A percentile compares a stretch with the other conserved stretches of the same genome.
These are phyloP conservation scores for Phyllopteryx taeniolatus DNA, from an alignment of 2,113 vertebrate species.

Conservation along the genomic window DNA sequence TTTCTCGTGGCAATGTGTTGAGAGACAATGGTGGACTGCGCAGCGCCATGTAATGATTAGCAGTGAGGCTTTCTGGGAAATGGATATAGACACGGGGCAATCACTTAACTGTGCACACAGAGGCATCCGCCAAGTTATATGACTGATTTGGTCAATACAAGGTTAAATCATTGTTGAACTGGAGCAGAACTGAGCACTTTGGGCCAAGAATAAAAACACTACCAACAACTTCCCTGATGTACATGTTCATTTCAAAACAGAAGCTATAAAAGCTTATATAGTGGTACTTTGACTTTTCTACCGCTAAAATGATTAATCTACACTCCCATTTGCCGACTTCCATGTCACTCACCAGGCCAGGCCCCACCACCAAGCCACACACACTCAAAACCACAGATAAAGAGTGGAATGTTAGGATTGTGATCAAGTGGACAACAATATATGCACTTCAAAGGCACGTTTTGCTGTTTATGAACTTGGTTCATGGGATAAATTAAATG, in stretches of 20 bases:
- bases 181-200: neutral
- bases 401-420: too few species aligned
- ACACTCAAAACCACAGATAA: too few species aligned
- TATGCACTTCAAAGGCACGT: too few species aligned
- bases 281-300: too few species aligned
- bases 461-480: too few species aligned
- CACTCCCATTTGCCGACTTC: too few species aligned
- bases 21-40: neutral
- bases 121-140: conserved; percentile 5
- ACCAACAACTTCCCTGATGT: neutral
- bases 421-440: too few species aligned
- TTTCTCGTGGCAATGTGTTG: conserved; percentile 1
- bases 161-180: conserved; percentile 25
- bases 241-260: neutral
- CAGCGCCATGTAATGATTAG: neutral
- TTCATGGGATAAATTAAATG: too few species aligned
- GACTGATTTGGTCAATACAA: conserved; percentile 31
- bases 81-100: conserved; percentile 10
- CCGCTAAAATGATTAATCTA: too few species aligned
- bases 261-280: too few species aligned
- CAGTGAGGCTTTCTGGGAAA: conserved; percentile 24
- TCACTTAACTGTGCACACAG: conserved; percentile 47
- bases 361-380: too few species aligned
- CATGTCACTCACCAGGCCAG: too few species aligned
- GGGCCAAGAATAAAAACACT: neutral